Percentiles rank a stretch among this genome's conserved stretches.
These are phyloP conservation scores for Alviniconcha marisindica DNA, from an alignment of 1,140 invertebrate genomes.

Conservation along the genomic window DNA sequence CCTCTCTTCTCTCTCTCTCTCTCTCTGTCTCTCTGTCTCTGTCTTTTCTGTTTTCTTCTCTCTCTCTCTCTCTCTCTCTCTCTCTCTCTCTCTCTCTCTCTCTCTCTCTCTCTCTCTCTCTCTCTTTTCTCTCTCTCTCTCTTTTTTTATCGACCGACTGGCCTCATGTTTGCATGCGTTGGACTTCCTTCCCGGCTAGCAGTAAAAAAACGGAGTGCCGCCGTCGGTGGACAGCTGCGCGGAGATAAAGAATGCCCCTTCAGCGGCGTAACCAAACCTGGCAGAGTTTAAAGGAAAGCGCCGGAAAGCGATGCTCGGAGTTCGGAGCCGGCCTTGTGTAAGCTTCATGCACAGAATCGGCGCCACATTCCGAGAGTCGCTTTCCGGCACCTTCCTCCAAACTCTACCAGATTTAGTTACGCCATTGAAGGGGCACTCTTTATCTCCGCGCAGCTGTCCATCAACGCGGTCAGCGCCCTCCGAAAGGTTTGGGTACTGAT, in stretches of 20 bases:
- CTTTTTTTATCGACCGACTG: constrained; percentile 1
- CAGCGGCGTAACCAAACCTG: not conserved
- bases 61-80: constrained; percentile 32
- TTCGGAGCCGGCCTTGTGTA: too few relatives aligned
- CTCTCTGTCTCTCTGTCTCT: constrained; percentile 8
- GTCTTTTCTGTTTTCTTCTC: constrained; percentile 28
- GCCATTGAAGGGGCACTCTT: too few relatives aligned
- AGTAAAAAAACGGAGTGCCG: not conserved
- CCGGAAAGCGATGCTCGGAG: too few relatives aligned
- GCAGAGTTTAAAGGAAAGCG: not conserved
- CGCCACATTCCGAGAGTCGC: too few relatives aligned
- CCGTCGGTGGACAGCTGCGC: not conserved
- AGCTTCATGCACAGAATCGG: too few relatives aligned
- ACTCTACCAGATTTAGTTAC: too few relatives aligned
- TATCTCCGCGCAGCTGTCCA: too few relatives aligned
- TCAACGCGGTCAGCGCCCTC: too few relatives aligned
- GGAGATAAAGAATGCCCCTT: not conserved
- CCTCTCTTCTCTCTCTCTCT: not conserved
- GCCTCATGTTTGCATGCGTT: not conserved
- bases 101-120: not conserved
- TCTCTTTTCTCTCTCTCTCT: constrained; percentile 27
- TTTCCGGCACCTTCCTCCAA: too few relatives aligned
- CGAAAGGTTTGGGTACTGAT: too few relatives aligned
- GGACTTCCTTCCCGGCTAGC: not conserved
- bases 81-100: constrained; percentile 36